Evolutionary conservation across 2,888 invertebrate genomes (phyloP), one percentile per base, ranked within the genome.

Genomic region (Monoplex corrugatus): DNA sequence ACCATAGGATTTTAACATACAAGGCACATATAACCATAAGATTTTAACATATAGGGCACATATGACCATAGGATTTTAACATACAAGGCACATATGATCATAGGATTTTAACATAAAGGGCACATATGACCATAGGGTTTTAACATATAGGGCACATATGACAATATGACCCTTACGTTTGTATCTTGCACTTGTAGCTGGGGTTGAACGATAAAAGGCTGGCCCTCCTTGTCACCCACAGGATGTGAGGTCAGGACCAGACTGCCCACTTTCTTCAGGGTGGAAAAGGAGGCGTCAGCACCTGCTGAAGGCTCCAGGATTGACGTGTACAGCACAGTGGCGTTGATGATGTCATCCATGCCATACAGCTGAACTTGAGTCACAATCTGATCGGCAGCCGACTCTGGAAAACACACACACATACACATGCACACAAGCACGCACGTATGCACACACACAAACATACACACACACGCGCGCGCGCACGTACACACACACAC

Each of bases 321-420:
- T n/a, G 87, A 40, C 13, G 91, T 78, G 82, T 86, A 90, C 78
- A 92, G 80, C 38, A 93, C 91, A 16, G 93, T 92, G 38, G 89
- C 86, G 87, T 92, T 92, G 50, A 90, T 68, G n/a, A 93, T 87
- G 6, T 50, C 50, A 57, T 89, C 87, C 57, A 91, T 72, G n/a
- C 87, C 87, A n/a, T 89, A 86, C 10, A 90, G 86, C 6, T 90
- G 90, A 3, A 84, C 90, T 82, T 89, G 89, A 5, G 84, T 87
- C n/a, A 87, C 43, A 23, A 90, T 89, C n/a, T 40, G 75, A 5
- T 83, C 87, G 23, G 89, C 68, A 0, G 75, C 19, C 16, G 32
- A 8, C 6, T 43, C 86, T 23, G 88, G 28, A 40, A 45, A 10
- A 68, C 68, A 68, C 68, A 68, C 68, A 68, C 19, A 68, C 68